A percentile compares a stretch with the other conserved stretches of the same genome.
Conservation (phyloP, 37 sponge, comb jelly and placozoan genomes). For the Agelas oroides region DNA sequence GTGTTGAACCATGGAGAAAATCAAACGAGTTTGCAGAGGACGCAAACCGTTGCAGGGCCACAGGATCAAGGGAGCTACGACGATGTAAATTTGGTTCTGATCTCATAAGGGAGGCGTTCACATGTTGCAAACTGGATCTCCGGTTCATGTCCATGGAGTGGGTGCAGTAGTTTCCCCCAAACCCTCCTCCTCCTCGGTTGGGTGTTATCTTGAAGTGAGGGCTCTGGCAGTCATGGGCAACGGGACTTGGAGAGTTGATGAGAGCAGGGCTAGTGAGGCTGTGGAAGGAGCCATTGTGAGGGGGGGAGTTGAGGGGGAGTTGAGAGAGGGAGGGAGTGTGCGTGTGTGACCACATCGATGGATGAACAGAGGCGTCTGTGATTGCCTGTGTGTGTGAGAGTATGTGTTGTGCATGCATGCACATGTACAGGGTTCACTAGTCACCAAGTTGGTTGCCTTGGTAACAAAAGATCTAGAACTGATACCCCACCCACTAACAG, state of each 20-base stretch:
- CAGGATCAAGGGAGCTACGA: conserved; percentile 42
- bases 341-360: background rate
- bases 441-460: too few relatives aligned
- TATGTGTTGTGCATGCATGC: background rate
- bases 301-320: background rate
- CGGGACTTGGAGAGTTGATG: background rate
- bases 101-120: conserved; percentile 38
- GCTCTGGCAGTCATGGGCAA: conserved; percentile 25
- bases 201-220: conserved; percentile 26
- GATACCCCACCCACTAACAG: too few relatives aligned
- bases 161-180: conserved; percentile 17
- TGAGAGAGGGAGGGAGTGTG: background rate
- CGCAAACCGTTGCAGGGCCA: conserved; percentile 7
- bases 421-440: too few relatives aligned
- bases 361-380: too few relatives aligned
- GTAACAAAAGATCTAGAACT: too few relatives aligned
- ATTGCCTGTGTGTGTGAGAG: too few relatives aligned
- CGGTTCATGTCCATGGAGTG: conserved; percentile 40
- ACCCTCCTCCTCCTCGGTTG: background rate
- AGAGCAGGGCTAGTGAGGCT: conserved; percentile 34
- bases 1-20: background rate
- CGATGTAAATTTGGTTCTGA: conserved; percentile 58
- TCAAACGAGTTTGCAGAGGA: conserved; percentile 2
- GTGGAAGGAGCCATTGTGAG: background rate
- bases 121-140: conserved; percentile 44